These are phyloP conservation scores for Nomada lathburiana DNA, from an alignment of 2,888 invertebrate genomes.

Conservation along the genomic window DNA sequence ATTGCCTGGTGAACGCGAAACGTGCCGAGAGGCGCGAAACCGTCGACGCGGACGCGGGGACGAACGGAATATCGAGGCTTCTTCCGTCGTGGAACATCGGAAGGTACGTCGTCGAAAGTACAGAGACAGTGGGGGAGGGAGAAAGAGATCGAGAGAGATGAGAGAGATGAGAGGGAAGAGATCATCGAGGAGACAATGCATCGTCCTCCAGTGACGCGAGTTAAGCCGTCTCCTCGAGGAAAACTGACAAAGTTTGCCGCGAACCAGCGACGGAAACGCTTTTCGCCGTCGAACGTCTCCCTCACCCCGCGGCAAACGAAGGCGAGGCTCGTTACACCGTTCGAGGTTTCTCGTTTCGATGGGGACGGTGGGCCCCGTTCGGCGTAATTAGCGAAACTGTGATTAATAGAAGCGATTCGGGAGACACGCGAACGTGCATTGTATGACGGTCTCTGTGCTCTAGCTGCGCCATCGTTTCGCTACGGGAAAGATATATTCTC, in stretches of 20 bases:
- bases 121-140: not conserved
- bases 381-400: slow-evolving; percentile 31
- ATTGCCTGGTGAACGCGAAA: slow-evolving; percentile 65
- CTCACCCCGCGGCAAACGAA: not conserved
- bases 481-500: slow-evolving; percentile 4
- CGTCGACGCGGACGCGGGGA: slow-evolving; percentile 23
- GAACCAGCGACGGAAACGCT: slow-evolving; percentile 40
- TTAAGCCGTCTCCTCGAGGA: slow-evolving; percentile 63
- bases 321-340: slow-evolving; percentile 34
- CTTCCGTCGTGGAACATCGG: slow-evolving; percentile 33
- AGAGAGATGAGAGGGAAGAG: slow-evolving; percentile 22
- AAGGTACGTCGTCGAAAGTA: slow-evolving; percentile 23
- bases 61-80: slow-evolving; percentile 46
- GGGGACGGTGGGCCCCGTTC: not conserved
- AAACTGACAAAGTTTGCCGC: slow-evolving; percentile 63
- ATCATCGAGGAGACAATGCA: slow-evolving; percentile 66
- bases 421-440: not conserved
- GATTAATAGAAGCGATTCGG: slow-evolving; percentile 11
- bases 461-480: not conserved
- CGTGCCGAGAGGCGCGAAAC: slow-evolving; percentile 67
- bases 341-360: not conserved
- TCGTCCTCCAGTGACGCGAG: slow-evolving; percentile 57
- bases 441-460: too few relatives aligned
- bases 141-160: slow-evolving; percentile 1
- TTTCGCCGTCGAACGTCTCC: slow-evolving; percentile 24